A percentile compares a stretch with the other conserved stretches of the same genome.
Evolutionary conservation across 2,113 vertebrate genomes (phyloP).

Genomic region (Podarcis raffonei): DNA sequence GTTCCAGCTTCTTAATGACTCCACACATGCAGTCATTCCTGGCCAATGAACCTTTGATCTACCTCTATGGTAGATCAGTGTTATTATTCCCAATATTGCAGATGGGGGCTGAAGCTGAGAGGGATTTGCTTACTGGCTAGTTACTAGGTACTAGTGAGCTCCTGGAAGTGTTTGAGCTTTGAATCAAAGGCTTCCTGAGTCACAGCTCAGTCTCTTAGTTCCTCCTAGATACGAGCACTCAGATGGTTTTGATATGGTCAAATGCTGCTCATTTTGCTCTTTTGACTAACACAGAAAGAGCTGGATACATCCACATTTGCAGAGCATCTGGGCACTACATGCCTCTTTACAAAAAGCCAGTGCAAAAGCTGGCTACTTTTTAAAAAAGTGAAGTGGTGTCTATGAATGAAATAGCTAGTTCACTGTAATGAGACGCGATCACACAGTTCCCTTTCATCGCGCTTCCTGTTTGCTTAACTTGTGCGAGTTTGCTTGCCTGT

Average conservation of each 20-base stretch:
- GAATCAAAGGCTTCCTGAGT: no score
- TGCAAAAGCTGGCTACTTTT: background rate
- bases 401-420: background rate
- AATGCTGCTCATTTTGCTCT: background rate
- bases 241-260: background rate
- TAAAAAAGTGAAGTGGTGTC: background rate
- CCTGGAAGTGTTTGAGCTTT: no score
- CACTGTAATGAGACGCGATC: background rate
- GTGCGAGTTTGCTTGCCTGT: slow-evolving; percentile 32
- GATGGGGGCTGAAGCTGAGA: no score
- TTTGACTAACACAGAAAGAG: background rate
- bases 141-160: no score
- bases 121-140: no score
- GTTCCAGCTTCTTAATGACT: no score
- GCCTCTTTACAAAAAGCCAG: background rate
- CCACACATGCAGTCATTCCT: no score
- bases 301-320: background rate
- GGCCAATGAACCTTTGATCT: background rate
- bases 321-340: background rate
- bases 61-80: no score
- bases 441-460: background rate
- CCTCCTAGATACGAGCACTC: no score
- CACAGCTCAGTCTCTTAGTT: no score
- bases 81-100: no score
- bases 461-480: slow-evolving; percentile 32